Percentiles rank a stretch among this genome's conserved stretches.
These are phyloP conservation scores for Prunella fulvescens DNA, from an alignment of 2,113 vertebrate species.

Conservation along the genomic window DNA sequence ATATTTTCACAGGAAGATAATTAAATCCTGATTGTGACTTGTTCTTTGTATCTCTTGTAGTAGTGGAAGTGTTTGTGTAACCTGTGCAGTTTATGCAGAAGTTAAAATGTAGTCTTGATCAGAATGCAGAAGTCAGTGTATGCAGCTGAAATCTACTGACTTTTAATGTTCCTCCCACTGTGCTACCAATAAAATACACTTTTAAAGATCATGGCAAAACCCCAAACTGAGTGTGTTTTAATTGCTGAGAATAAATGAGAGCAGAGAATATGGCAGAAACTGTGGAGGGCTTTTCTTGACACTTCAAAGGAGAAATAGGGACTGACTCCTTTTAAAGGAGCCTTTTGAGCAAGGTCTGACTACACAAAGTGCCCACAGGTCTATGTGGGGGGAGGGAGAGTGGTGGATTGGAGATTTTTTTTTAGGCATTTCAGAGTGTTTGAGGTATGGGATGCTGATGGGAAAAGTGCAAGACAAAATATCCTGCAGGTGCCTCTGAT, in stretches of 20 bases:
- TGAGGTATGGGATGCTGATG: neutral
- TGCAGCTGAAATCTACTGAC: neutral
- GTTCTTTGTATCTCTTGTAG: neutral
- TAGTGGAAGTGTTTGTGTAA: neutral
- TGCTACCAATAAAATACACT: constrained; percentile 21
- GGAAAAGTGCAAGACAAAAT: neutral
- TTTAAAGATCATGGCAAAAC: constrained; percentile 1
- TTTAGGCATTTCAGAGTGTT: accelerated
- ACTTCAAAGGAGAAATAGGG: neutral
- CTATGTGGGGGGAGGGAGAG: accelerated
- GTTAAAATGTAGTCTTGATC: neutral
- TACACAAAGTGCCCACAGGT: accelerated
- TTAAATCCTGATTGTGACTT: neutral
- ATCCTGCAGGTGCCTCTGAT: accelerated
- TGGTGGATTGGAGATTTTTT: neutral
- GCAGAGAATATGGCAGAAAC: neutral
- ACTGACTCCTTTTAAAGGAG: neutral
- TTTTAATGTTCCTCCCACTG: constrained; percentile 7
- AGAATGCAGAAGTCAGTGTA: neutral
- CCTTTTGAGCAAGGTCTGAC: neutral
- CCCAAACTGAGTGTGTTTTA: neutral
- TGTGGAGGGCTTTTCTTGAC: neutral
- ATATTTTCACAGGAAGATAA: neutral
- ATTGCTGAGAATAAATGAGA: neutral
- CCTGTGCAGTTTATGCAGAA: neutral